These are phyloP conservation scores for Percopsis transmontana DNA, from an alignment of 2,113 vertebrate species.

Conservation along the genomic window DNA sequence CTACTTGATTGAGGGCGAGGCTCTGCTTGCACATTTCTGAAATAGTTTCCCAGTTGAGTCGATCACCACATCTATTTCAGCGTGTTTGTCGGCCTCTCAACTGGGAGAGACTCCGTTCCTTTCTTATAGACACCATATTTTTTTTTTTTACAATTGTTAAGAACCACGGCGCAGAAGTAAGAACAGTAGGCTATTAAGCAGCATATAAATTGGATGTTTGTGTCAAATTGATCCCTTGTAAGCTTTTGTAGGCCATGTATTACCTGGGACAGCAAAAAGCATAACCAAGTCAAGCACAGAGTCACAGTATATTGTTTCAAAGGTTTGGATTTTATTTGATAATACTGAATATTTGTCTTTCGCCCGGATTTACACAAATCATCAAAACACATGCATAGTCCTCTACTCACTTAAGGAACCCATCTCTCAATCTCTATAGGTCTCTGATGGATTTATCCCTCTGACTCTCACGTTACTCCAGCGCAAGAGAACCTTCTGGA, in stretches of 20 bases:
- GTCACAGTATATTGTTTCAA: slow-evolving; percentile 54
- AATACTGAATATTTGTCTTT: slow-evolving; percentile 90
- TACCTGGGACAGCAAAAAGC: no score
- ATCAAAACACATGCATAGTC: slow-evolving; percentile 85
- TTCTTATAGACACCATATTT: slow-evolving; percentile 8
- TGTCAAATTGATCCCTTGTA: background rate
- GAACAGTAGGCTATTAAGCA: background rate
- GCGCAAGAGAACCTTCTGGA: slow-evolving; percentile 69
- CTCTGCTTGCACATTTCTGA: slow-evolving; percentile 60
- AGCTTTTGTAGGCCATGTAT: background rate
- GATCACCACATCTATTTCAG: slow-evolving; percentile 55
- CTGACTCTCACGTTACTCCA: slow-evolving; percentile 68
- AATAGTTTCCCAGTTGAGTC: slow-evolving; percentile 72
- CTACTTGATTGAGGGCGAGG: slow-evolving; percentile 39
- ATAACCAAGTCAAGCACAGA: slow-evolving; percentile 24
- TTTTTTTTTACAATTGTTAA: no score
- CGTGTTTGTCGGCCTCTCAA: slow-evolving; percentile 27
- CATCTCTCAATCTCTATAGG: slow-evolving; percentile 30
- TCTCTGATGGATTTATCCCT: slow-evolving; percentile 24
- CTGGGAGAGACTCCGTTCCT: slow-evolving; percentile 15
- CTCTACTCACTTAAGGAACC: slow-evolving; percentile 69
- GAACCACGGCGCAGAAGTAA: no score
- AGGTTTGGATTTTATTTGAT: slow-evolving; percentile 81
- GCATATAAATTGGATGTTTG: background rate
- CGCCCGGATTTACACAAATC: slow-evolving; percentile 84